Conservation (phyloP, 2,113 vertebrate genomes). For the Mormyrus lacerda region DNA sequence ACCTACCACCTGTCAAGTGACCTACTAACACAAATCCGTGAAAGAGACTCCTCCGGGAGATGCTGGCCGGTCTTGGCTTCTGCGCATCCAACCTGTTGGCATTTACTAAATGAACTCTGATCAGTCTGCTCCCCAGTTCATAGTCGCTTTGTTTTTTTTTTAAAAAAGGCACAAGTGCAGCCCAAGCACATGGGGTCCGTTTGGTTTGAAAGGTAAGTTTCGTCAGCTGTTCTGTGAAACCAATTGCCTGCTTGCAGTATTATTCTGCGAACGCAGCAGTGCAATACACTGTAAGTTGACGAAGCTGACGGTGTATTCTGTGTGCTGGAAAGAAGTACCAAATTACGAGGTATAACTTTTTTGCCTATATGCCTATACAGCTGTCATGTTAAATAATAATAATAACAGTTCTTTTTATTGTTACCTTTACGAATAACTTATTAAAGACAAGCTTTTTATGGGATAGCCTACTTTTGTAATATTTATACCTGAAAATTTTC, state of each 20-base stretch:
- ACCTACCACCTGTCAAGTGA: slow-evolving; percentile 60
- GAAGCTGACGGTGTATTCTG: not conserved
- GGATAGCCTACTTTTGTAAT: too few relatives aligned
- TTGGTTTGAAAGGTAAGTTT: slow-evolving; percentile 1
- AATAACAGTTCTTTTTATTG: too few relatives aligned
- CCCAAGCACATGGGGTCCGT: not conserved
- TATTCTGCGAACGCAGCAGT: not conserved
- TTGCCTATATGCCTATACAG: not conserved
- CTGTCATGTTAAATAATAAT: too few relatives aligned
- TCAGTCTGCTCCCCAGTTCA: not conserved
- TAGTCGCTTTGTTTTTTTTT: slow-evolving; percentile 5
- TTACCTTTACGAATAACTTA: too few relatives aligned
- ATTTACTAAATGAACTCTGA: not conserved
- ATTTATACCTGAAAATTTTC: too few relatives aligned
- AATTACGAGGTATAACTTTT: not conserved
- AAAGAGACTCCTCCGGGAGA: slow-evolving; percentile 45
- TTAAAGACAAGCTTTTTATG: too few relatives aligned
- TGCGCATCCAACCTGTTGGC: not conserved
- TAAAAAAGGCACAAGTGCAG: not conserved
- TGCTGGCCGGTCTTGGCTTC: not conserved
- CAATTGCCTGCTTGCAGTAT: not conserved
- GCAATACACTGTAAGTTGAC: not conserved
- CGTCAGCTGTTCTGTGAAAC: not conserved
- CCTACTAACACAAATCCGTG: slow-evolving; percentile 94
- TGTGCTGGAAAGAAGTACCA: not conserved